Evolutionary conservation across 2,888 invertebrate species (phyloP).

Genomic region (Diaperis boleti): DNA sequence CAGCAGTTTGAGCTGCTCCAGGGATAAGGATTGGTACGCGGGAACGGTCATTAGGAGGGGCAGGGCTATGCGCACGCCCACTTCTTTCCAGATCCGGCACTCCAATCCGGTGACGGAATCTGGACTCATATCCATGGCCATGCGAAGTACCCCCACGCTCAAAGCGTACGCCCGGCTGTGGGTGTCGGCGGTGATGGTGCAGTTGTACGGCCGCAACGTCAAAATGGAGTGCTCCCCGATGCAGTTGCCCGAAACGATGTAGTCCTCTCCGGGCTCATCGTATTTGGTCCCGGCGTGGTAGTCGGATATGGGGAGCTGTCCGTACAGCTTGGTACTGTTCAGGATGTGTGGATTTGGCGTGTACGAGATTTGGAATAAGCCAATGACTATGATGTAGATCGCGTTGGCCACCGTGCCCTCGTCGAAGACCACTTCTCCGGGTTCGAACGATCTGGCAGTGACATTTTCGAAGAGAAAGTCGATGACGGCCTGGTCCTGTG

Average conservation of each 20-base stretch:
- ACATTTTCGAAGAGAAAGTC: conserved; percentile 41
- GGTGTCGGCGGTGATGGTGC: conserved; percentile 72
- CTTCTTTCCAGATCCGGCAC: conserved; percentile 14
- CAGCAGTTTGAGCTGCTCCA: conserved; percentile 55
- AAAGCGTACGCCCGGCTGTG: conserved; percentile 70
- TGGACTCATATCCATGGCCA: conserved; percentile 63
- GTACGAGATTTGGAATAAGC: conserved; percentile 45
- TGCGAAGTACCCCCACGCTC: conserved; percentile 64
- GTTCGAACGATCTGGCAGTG: conserved; percentile 44
- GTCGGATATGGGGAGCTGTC: conserved; percentile 71
- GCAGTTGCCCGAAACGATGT: conserved; percentile 72
- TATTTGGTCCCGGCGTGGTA: conserved; percentile 68
- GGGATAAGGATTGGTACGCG: conserved; percentile 40
- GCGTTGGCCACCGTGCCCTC: conserved; percentile 62
- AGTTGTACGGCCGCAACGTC: conserved; percentile 70
- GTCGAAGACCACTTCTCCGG: conserved; percentile 47
- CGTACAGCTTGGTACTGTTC: conserved; percentile 51
- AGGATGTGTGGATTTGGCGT: conserved; percentile 2
- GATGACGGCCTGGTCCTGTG: conserved; percentile 36
- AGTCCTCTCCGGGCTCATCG: conserved; percentile 68
- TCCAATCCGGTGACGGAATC: conserved; percentile 50
- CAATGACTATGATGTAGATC: conserved; percentile 65
- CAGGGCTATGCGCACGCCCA: conserved; percentile 61
- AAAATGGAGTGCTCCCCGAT: conserved; percentile 73
- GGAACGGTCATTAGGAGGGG: conserved; percentile 60